phyloP scores from a whole-genome alignment of 2,113 vertebrate species.

The Tor tambroides region DNA sequence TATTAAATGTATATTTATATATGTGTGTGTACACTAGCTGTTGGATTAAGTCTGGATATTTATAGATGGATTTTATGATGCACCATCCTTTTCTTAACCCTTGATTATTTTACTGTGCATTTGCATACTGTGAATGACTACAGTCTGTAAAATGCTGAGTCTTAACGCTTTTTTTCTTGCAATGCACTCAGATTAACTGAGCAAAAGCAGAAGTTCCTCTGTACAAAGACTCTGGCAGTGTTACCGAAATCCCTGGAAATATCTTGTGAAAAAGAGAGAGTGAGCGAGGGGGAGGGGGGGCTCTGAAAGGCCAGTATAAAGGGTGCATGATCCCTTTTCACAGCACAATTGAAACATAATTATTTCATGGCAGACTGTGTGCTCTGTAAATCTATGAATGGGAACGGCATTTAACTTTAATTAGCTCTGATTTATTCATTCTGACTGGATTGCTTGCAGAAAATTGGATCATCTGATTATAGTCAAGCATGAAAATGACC shows the following conservation, averaged over 20 bases:
- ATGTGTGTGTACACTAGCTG: neutral
- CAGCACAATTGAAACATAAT: slow-evolving; percentile 84
- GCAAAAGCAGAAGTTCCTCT: neutral
- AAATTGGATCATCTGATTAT: slow-evolving; percentile 91
- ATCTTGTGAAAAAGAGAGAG: slow-evolving; percentile 54
- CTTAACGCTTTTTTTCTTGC: neutral
- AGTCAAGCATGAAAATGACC: slow-evolving; percentile 86
- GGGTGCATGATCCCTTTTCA: slow-evolving; percentile 73
- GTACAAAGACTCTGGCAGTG: slow-evolving; percentile 45
- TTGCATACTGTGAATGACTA: neutral
- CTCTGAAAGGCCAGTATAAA: slow-evolving; percentile 68
- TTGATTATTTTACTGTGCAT: neutral
- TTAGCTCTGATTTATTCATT: slow-evolving; percentile 93
- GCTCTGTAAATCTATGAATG: slow-evolving; percentile 84
- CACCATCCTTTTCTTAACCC: neutral
- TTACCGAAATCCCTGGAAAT: slow-evolving; percentile 64
- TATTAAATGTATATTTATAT: no score
- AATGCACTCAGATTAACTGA: neutral
- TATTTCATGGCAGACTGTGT: slow-evolving; percentile 87
- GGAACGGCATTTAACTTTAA: slow-evolving; percentile 88
- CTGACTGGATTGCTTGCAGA: slow-evolving; percentile 86
- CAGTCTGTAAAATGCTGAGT: neutral
- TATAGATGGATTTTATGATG: neutral
- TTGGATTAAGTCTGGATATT: neutral
- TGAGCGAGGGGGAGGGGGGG: slow-evolving; percentile 19